Evolutionary conservation across 1,140 invertebrate species (phyloP).

Genomic region (Musca domestica): DNA sequence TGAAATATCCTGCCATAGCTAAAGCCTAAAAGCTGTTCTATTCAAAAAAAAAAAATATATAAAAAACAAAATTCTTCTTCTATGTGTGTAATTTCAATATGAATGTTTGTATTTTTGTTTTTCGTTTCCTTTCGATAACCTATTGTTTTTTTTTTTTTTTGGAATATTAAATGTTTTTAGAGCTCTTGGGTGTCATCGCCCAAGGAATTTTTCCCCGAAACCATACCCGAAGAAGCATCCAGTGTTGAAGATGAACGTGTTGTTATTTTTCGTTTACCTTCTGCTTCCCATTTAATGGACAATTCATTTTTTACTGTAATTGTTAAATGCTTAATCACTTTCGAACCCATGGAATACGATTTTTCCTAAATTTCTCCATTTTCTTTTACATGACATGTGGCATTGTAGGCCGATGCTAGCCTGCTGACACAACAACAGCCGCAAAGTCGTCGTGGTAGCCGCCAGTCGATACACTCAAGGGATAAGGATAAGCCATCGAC

Average conservation of each 20-base stretch:
- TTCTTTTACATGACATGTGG: constrained; percentile 39
- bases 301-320: constrained; percentile 65
- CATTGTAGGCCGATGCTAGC: constrained; percentile 58
- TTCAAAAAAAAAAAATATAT: neutral
- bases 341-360: no score
- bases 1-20: neutral
- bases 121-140: neutral
- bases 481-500: constrained; percentile 50
- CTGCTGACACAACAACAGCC: constrained; percentile 59
- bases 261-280: constrained; percentile 58
- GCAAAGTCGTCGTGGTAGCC: constrained; percentile 49
- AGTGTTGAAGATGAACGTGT: constrained; percentile 89
- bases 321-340: neutral
- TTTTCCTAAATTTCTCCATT: neutral
- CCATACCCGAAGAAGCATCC: constrained; percentile 87
- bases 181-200: constrained; percentile 76
- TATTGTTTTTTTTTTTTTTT: no score
- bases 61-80: no score
- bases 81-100: neutral
- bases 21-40: neutral
- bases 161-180: constrained; percentile 38
- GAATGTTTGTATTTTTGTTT: neutral
- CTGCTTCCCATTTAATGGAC: constrained; percentile 47
- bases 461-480: constrained; percentile 47
- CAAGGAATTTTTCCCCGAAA: constrained; percentile 86